phyloP scores from a whole-genome alignment of 2,888 invertebrate genomes.

The Patella pellucida region DNA sequence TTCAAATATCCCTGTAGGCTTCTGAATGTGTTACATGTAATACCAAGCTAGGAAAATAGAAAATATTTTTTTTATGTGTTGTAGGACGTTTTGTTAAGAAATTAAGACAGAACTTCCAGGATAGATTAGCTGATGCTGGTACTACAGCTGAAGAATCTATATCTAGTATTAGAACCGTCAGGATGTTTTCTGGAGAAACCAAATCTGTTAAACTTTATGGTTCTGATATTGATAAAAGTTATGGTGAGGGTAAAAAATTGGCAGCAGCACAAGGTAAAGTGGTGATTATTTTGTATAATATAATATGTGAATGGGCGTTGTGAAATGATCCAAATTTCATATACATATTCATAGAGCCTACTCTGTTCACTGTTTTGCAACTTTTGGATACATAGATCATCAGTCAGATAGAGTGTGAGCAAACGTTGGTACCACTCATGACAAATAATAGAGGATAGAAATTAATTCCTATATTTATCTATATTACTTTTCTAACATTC shows the following conservation, averaged over 20 bases:
- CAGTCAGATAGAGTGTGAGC: too few species aligned
- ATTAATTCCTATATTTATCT: too few species aligned
- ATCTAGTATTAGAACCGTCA: constrained; percentile 66
- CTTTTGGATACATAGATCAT: too few species aligned
- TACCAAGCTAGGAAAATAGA: background rate
- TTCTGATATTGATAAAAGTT: constrained; percentile 61
- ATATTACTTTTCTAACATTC: too few species aligned
- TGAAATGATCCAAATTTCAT: too few species aligned
- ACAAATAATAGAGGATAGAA: too few species aligned
- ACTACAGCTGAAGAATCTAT: constrained; percentile 67
- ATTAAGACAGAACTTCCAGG: constrained; percentile 65
- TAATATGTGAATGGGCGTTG: background rate
- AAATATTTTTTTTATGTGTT: constrained; percentile 8
- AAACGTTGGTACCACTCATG: too few species aligned
- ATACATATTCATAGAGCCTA: too few species aligned
- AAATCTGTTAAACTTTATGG: constrained; percentile 54
- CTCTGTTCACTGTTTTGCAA: too few species aligned
- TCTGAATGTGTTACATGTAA: background rate
- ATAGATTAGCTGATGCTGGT: constrained; percentile 65
- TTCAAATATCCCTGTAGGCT: background rate
- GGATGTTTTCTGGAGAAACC: constrained; percentile 63
- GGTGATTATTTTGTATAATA: background rate
- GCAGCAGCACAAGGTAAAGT: constrained; percentile 60
- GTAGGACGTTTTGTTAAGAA: constrained; percentile 64
- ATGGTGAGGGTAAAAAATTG: constrained; percentile 61